Percentiles rank a stretch among this genome's conserved stretches.
phyloP scores from a whole-genome alignment of 37 sponge, comb jelly and placozoan genomes.

The Haliclona indistincta region DNA sequence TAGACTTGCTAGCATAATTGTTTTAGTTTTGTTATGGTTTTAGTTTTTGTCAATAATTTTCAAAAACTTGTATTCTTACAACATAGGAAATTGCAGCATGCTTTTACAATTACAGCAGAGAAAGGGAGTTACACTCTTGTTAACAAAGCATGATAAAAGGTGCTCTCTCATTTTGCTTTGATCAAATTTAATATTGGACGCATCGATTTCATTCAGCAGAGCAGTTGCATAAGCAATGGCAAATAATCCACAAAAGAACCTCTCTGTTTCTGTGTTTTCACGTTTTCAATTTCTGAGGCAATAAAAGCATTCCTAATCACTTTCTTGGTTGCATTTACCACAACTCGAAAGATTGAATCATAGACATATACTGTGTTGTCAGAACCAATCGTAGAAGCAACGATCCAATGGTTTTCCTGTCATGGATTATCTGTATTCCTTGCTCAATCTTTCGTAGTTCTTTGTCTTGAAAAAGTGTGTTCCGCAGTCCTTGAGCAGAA shows the following conservation, averaged over 20 bases:
- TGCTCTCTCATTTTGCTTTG: conserved; percentile 46
- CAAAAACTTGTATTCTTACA: too few species aligned
- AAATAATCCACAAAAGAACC: conserved; percentile 57
- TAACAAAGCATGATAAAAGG: conserved; percentile 30
- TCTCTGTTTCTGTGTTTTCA: conserved; percentile 31
- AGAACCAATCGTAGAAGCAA: conserved; percentile 22
- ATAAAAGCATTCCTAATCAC: conserved; percentile 24
- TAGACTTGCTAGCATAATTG: too few species aligned
- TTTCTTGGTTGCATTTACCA: conserved; percentile 15
- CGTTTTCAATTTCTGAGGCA: not conserved
- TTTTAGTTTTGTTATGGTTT: too few species aligned
- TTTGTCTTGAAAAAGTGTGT: conserved; percentile 14
- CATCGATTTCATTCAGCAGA: conserved; percentile 23
- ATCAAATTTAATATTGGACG: not conserved
- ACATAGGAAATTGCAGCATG: too few species aligned
- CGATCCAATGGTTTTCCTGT: conserved; percentile 39
- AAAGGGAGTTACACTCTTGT: too few species aligned
- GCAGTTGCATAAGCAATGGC: conserved; percentile 47
- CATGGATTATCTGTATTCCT: conserved; percentile 32
- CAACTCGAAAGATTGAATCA: conserved; percentile 29
- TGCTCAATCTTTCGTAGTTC: not conserved
- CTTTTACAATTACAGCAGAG: too few species aligned
- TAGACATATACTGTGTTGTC: conserved; percentile 30
- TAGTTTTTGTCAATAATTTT: too few species aligned
- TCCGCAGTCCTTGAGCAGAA: not conserved